phyloP scores from a whole-genome alignment of 1,140 invertebrate species.

The Drosophila tsacasi region DNA sequence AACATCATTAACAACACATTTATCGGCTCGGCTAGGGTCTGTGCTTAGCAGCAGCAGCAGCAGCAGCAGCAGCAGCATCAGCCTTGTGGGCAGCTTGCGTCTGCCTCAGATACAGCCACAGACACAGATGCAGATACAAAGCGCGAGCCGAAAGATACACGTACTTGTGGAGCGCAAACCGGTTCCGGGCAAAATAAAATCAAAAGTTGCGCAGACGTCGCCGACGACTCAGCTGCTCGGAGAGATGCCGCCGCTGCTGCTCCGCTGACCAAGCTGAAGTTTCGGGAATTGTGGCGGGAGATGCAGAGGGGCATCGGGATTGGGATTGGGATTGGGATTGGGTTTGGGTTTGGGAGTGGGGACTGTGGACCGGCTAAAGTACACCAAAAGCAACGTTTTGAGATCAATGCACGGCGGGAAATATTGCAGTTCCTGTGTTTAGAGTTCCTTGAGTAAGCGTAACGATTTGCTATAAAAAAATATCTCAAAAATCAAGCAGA shows the following conservation, averaged over 20 bases:
- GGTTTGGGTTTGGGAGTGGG: background rate
- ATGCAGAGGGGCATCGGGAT: slow-evolving; percentile 8
- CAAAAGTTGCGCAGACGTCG: slow-evolving; percentile 78
- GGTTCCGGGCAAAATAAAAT: slow-evolving; percentile 82
- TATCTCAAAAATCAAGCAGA: background rate
- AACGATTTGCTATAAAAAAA: background rate
- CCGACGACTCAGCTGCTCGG: slow-evolving; percentile 40
- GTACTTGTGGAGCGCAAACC: slow-evolving; percentile 41
- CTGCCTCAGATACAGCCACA: slow-evolving; percentile 42
- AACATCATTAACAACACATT: slow-evolving; percentile 59
- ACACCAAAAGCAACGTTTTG: slow-evolving; percentile 27
- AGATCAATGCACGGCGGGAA: slow-evolving; percentile 14
- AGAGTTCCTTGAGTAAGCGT: background rate
- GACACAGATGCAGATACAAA: slow-evolving; percentile 43
- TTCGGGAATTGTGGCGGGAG: slow-evolving; percentile 19
- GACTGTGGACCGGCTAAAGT: slow-evolving; percentile 14
- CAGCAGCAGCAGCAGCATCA: slow-evolving; percentile 27
- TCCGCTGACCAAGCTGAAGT: slow-evolving; percentile 66
- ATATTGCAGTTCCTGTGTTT: background rate
- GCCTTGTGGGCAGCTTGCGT: slow-evolving; percentile 63
- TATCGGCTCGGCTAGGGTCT: slow-evolving; percentile 39
- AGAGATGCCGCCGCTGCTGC: slow-evolving; percentile 17
- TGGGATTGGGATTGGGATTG: background rate
- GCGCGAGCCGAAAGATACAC: slow-evolving; percentile 21
- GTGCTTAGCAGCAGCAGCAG: slow-evolving; percentile 28